Evolutionary conservation across 2,797 vertebrate species (phyloP).

Genomic region (Dallia pectoralis): DNA sequence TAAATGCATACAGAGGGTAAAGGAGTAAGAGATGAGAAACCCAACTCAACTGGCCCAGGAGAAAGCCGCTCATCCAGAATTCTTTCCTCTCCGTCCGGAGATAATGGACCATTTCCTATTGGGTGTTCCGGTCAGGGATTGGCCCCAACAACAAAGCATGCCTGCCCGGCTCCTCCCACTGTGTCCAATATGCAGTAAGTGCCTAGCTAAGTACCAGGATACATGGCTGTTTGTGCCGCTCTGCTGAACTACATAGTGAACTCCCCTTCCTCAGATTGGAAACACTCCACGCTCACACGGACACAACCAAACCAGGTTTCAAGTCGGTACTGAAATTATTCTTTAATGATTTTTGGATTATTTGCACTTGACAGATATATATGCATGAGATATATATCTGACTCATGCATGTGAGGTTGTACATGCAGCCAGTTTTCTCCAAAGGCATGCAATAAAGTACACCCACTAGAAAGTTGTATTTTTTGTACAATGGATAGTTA

Average conservation of each 20-base stretch:
- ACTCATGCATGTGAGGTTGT: no score
- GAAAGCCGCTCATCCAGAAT: conserved; percentile 8
- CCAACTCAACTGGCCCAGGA: not conserved
- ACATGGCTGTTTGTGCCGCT: conserved; percentile 6
- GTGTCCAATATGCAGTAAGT: conserved; percentile 10
- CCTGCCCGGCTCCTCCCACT: conserved; percentile 12
- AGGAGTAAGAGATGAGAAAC: not conserved
- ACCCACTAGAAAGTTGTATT: no score
- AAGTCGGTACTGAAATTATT: no score
- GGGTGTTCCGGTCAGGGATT: conserved; percentile 18
- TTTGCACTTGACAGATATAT: no score
- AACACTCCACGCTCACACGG: no score
- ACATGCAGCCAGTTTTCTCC: no score
- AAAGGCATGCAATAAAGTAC: no score
- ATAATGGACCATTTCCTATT: conserved; percentile 46
- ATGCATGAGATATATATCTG: no score
- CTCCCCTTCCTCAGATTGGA: conserved; percentile 22
- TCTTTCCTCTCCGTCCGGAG: conserved; percentile 16
- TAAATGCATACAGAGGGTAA: not conserved
- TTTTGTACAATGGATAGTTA: no score
- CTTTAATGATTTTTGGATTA: no score
- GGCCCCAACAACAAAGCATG: conserved; percentile 11
- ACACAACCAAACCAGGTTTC: no score
- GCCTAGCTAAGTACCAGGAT: conserved; percentile 16
- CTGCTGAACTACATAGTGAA: conserved; percentile 7